These are phyloP conservation scores for Labroides dimidiatus DNA, from an alignment of 2,797 vertebrate genomes.

Conservation along the genomic window DNA sequence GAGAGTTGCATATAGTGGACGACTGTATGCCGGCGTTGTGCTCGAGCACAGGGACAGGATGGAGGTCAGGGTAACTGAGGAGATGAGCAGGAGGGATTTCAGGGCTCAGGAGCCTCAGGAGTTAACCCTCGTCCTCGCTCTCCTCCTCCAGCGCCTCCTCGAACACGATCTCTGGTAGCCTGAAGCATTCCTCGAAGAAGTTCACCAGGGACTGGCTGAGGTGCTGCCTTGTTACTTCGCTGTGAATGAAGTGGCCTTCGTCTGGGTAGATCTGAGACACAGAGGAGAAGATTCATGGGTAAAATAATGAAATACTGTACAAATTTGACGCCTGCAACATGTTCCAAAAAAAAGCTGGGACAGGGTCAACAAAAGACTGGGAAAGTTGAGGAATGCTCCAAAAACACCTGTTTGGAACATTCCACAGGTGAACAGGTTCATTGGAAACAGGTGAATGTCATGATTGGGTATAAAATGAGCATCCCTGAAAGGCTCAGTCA, in stretches of 20 bases:
- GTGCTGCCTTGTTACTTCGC: conserved; percentile 86
- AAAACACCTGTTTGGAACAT: too few relatives aligned
- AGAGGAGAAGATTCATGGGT: not conserved
- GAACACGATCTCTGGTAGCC: conserved; percentile 88
- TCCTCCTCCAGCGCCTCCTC: conserved; percentile 89
- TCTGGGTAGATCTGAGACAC: conserved; percentile 94
- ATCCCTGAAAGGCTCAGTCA: too few relatives aligned
- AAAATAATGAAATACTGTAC: too few relatives aligned
- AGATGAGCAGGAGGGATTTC: conserved; percentile 46
- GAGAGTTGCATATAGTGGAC: conserved; percentile 71
- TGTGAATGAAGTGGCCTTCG: conserved; percentile 93
- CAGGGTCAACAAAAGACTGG: too few relatives aligned
- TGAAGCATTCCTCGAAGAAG: conserved; percentile 96
- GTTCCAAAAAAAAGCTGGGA: too few relatives aligned
- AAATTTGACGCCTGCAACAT: too few relatives aligned
- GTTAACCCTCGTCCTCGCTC: conserved; percentile 91
- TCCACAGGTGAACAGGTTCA: too few relatives aligned
- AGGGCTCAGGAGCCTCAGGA: not conserved
- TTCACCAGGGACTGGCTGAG: conserved; percentile 92
- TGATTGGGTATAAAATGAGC: too few relatives aligned
- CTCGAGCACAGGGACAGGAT: conserved; percentile 46
- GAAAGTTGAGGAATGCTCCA: too few relatives aligned
- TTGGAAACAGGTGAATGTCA: too few relatives aligned
- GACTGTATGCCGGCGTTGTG: conserved; percentile 65
- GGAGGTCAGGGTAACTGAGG: conserved; percentile 22